Percentiles rank a stretch among this genome's conserved stretches.
Evolutionary conservation across 2,888 invertebrate species (phyloP).

Genomic region (Tolmerus cingulatus): DNA sequence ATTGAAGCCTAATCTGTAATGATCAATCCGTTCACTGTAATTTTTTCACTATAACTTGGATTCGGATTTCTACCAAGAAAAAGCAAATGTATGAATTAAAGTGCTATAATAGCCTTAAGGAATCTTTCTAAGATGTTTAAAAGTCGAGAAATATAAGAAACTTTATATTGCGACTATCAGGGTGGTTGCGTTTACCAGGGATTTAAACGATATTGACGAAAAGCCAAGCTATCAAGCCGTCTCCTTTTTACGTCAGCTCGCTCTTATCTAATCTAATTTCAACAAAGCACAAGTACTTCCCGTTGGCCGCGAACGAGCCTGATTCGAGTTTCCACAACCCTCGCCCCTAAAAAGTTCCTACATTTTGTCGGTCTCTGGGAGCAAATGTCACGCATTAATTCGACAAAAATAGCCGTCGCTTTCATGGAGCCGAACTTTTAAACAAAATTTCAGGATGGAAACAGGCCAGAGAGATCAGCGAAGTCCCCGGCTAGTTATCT

Average conservation of each 20-base stretch:
- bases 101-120: too few relatives aligned
- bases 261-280: background rate
- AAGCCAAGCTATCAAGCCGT: background rate
- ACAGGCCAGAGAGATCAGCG: background rate
- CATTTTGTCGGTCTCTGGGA: background rate
- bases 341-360: background rate
- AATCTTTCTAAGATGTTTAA: too few relatives aligned
- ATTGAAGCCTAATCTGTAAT: too few relatives aligned
- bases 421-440: background rate
- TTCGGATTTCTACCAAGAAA: too few relatives aligned
- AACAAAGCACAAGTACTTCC: background rate
- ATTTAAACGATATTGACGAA: background rate
- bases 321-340: background rate
- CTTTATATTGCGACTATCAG: background rate
- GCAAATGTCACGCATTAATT: background rate
- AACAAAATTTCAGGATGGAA: background rate
- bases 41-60: too few relatives aligned
- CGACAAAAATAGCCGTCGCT: background rate
- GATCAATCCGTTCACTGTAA: too few relatives aligned
- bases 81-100: too few relatives aligned
- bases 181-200: background rate
- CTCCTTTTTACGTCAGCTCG: background rate
- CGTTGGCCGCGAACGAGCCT: background rate
- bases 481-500: background rate
- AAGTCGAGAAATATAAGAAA: background rate